These are phyloP conservation scores for Apostichopus leukothele DNA, from an alignment of 53 echinoderm and acorn worm species.

Conservation along the genomic window DNA sequence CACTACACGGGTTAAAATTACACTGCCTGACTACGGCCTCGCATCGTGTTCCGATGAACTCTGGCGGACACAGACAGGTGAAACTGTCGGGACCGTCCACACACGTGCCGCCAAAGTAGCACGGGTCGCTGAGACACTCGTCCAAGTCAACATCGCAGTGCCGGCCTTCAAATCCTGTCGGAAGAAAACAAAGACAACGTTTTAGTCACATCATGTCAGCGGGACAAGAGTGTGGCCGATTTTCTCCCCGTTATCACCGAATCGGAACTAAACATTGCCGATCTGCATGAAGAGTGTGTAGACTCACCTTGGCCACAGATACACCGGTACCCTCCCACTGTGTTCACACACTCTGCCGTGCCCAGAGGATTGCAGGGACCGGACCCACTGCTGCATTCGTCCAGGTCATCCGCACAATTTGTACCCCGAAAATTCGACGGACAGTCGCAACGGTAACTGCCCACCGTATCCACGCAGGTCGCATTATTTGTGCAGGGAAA, in stretches of 20 bases:
- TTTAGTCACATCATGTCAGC: background rate
- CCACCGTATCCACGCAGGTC: slow-evolving; percentile 63
- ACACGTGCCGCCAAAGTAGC: slow-evolving; percentile 89
- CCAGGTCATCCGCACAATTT: slow-evolving; percentile 71
- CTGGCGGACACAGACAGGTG: slow-evolving; percentile 69
- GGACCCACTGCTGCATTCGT: slow-evolving; percentile 65
- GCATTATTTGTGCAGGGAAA: slow-evolving; percentile 80
- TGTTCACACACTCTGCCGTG: slow-evolving; percentile 77
- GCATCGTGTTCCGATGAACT: slow-evolving; percentile 82
- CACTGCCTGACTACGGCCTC: slow-evolving; percentile 91
- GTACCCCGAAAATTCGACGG: slow-evolving; percentile 73
- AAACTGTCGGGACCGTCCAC: slow-evolving; percentile 78
- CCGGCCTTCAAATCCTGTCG: slow-evolving; percentile 76
- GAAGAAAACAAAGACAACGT: background rate
- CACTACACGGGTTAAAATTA: slow-evolving; percentile 94
- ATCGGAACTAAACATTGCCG: too few species aligned
- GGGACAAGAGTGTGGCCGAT: too few species aligned
- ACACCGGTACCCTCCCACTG: slow-evolving; percentile 81
- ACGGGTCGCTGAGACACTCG: slow-evolving; percentile 90
- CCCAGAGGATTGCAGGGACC: slow-evolving; percentile 70
- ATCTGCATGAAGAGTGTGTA: too few species aligned
- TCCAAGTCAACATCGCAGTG: slow-evolving; percentile 75
- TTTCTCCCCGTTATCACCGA: too few species aligned
- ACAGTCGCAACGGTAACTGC: slow-evolving; percentile 73
- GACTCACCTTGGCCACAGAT: slow-evolving; percentile 48